Evolutionary conservation across 2,888 invertebrate species (phyloP).

Genomic region (Drosophila stalkeri): DNA sequence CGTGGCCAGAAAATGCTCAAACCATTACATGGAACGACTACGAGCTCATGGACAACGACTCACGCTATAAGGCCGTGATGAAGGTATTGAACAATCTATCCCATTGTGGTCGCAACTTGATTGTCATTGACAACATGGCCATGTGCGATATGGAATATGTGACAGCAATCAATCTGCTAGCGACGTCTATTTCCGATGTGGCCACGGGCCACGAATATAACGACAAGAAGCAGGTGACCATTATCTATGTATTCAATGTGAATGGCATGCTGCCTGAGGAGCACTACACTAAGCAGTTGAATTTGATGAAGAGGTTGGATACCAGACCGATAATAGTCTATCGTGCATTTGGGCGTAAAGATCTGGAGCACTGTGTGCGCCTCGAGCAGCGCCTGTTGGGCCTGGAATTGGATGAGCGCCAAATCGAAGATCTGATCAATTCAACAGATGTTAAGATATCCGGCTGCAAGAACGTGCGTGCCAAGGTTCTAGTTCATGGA

Average conservation of each 20-base stretch:
- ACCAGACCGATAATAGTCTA: conserved; percentile 71
- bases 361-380: conserved; percentile 77
- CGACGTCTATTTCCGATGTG: conserved; percentile 20
- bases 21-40: conserved; percentile 72
- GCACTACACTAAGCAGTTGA: conserved; percentile 41
- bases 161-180: conserved; percentile 57
- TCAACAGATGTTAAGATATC: conserved; percentile 67
- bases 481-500: conserved; percentile 78
- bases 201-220: neutral
- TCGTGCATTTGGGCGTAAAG: conserved; percentile 57
- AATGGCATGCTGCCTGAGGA: conserved; percentile 52
- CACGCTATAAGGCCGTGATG: conserved; percentile 45
- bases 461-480: conserved; percentile 82
- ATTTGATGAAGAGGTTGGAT: conserved; percentile 42
- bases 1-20: conserved; percentile 82
- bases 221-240: conserved; percentile 56
- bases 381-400: conserved; percentile 64
- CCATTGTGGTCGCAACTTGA: conserved; percentile 82
- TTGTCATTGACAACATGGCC: conserved; percentile 82
- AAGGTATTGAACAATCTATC: conserved; percentile 59
- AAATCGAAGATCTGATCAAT: conserved; percentile 69
- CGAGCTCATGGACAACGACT: neutral
- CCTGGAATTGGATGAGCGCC: conserved; percentile 51
- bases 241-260: conserved; percentile 81
- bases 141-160: conserved; percentile 64